Evolutionary conservation across 2,797 vertebrate species (phyloP).

Genomic region (Rhynchotus rufescens): DNA sequence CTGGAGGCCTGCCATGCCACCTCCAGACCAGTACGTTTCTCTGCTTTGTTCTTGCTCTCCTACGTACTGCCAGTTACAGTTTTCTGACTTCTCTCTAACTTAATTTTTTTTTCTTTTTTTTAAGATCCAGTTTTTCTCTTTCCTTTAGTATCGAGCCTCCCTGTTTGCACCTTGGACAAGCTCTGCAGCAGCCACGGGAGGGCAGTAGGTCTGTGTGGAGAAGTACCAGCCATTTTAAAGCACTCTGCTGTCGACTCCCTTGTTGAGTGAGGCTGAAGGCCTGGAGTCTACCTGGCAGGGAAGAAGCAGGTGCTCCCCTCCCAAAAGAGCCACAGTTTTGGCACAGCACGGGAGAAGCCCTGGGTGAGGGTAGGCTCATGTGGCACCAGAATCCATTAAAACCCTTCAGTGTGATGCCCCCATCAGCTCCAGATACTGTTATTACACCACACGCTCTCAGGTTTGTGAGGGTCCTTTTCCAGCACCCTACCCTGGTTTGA

Average conservation of each 20-base stretch:
- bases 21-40: background rate
- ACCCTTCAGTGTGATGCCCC: background rate
- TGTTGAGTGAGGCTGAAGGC: background rate
- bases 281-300: background rate
- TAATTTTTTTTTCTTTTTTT: background rate
- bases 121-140: background rate
- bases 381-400: background rate
- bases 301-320: background rate
- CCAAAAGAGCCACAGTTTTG: background rate
- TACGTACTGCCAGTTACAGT: background rate
- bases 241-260: background rate
- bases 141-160: background rate
- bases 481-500: background rate
- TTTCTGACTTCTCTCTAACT: background rate
- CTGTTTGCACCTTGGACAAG: background rate
- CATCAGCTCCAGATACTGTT: background rate
- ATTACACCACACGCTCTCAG: background rate
- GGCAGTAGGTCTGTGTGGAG: conserved; percentile 14
- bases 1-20: background rate
- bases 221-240: conserved; percentile 2
- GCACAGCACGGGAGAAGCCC: background rate
- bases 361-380: background rate
- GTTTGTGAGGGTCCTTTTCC: background rate
- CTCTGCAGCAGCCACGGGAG: conserved; percentile 24
- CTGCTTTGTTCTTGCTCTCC: background rate